Evolutionary conservation across 2,797 vertebrate genomes (phyloP).

Genomic region (Phrynocephalus vlangalii): DNA sequence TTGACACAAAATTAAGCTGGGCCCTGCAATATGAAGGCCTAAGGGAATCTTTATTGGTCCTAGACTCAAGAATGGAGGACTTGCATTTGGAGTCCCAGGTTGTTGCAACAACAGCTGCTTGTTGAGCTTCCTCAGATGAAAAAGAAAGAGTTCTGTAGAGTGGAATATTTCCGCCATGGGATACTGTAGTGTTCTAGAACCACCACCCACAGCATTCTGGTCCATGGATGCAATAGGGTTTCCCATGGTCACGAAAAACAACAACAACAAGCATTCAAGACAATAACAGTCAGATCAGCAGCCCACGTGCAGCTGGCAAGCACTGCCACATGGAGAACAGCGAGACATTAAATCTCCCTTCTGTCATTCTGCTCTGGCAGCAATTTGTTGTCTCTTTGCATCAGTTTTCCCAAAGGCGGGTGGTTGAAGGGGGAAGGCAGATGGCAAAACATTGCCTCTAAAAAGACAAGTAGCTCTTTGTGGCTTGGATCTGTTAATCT

Average conservation of each 20-base stretch:
- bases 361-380: neutral
- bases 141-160: neutral
- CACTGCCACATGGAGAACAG: neutral
- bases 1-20: too few species aligned
- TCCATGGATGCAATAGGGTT: neutral
- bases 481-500: neutral
- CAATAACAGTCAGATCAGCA: constrained; percentile 7
- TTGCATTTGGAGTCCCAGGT: neutral
- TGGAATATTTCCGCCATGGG: neutral
- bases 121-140: neutral
- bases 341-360: constrained; percentile 2
- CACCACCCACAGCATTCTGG: neutral
- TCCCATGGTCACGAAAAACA: neutral
- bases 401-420: constrained; percentile 22
- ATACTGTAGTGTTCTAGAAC: neutral
- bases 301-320: neutral
- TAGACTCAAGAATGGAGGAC: too few species aligned
- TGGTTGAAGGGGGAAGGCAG: constrained; percentile 4
- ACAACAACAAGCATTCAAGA: neutral
- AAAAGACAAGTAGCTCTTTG: constrained; percentile 2
- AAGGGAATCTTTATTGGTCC: too few species aligned
- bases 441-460: constrained; percentile 23
- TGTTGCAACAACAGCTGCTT: neutral
- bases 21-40: too few species aligned
- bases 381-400: constrained; percentile 28